Conservation (phyloP, 2,888 invertebrate genomes). For the Isotomurus palustris region DNA sequence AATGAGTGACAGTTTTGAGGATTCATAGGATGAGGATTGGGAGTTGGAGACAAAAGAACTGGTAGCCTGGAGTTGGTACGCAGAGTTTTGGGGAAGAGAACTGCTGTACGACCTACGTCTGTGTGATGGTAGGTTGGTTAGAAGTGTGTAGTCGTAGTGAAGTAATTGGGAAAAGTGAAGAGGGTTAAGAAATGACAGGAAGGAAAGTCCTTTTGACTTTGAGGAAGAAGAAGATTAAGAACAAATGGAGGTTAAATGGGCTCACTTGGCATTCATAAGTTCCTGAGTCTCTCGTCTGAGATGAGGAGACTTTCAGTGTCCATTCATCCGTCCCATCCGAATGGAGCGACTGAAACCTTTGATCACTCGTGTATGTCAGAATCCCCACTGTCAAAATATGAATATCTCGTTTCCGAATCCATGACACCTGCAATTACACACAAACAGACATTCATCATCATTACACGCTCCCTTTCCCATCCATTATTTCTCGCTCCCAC, state of each 20-base stretch:
- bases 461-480: too few relatives aligned
- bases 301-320: constrained; percentile 65
- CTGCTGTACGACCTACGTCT: too few relatives aligned
- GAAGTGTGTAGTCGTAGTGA: too few relatives aligned
- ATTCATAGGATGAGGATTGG: background rate
- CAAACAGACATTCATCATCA: too few relatives aligned
- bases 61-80: too few relatives aligned
- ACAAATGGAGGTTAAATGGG: constrained; percentile 38
- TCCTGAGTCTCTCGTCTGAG: constrained; percentile 65
- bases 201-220: constrained; percentile 32
- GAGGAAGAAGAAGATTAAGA: constrained; percentile 27
- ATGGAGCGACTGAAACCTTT: constrained; percentile 66
- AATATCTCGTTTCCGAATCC: constrained; percentile 77
- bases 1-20: background rate
- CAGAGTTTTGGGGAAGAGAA: too few relatives aligned
- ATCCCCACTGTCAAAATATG: constrained; percentile 70
- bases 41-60: background rate
- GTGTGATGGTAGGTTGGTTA: too few relatives aligned
- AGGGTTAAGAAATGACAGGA: background rate
- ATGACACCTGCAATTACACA: constrained; percentile 69
- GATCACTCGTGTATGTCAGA: constrained; percentile 68
- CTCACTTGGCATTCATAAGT: constrained; percentile 73
- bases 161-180: background rate
- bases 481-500: too few relatives aligned
- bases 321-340: constrained; percentile 68